phyloP scores from a whole-genome alignment of 2,113 vertebrate genomes.

The Laterallus jamaicensis region DNA sequence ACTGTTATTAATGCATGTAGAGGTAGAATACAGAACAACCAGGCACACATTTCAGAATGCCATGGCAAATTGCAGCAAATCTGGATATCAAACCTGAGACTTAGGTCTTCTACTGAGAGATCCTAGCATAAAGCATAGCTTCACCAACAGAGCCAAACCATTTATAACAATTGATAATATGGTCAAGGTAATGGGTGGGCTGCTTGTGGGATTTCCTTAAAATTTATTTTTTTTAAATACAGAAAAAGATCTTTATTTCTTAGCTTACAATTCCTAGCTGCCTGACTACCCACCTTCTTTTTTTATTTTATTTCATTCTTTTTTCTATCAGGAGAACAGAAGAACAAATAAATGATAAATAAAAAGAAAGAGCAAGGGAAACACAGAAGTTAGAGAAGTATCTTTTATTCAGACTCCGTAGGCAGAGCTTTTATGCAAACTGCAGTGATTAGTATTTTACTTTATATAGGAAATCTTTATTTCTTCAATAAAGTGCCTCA shows the following conservation, averaged over 20 bases:
- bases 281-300: not conserved
- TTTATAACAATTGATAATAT: not conserved
- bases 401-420: not conserved
- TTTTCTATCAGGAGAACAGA: not conserved
- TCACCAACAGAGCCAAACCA: not conserved
- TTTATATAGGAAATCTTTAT: conserved; percentile 27
- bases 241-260: not conserved
- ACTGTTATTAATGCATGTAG: not conserved
- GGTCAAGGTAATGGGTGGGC: not conserved
- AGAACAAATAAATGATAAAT: not conserved
- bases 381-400: not conserved
- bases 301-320: not conserved
- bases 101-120: not conserved
- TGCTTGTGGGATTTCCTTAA: not conserved
- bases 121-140: not conserved
- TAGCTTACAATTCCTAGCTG: not conserved
- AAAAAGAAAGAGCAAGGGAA: not conserved
- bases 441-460: not conserved
- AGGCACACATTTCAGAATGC: not conserved
- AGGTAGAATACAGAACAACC: not conserved
- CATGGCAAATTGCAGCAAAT: not conserved
- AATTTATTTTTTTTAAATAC: not conserved
- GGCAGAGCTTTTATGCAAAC: conserved; percentile 1
- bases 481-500: conserved; percentile 24
- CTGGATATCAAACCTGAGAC: not conserved